Evolutionary conservation across 1,140 invertebrate genomes (phyloP).

Genomic region (Steinernema feltiae): DNA sequence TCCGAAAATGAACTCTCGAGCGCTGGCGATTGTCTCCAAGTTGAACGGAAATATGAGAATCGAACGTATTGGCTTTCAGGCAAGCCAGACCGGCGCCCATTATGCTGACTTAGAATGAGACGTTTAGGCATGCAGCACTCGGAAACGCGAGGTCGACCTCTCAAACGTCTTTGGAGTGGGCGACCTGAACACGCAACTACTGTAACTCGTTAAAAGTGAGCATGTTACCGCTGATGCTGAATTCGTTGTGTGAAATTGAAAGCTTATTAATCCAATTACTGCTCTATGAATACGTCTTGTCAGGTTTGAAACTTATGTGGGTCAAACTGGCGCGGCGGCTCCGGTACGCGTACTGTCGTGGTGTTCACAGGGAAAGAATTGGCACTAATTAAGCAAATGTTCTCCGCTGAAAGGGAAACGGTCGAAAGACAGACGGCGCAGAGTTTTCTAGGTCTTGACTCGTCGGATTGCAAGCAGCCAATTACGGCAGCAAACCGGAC

Average conservation of each 20-base stretch:
- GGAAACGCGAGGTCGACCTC: no score
- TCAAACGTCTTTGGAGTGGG: not conserved
- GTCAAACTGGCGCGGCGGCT: not conserved
- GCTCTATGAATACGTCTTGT: not conserved
- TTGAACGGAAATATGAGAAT: not conserved
- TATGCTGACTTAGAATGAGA: no score
- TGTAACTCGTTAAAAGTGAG: not conserved
- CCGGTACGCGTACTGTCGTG: constrained; percentile 7
- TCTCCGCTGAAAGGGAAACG: not conserved
- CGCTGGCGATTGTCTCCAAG: not conserved
- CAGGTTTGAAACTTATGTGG: constrained; percentile 15
- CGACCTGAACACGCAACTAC: not conserved
- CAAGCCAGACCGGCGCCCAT: not conserved
- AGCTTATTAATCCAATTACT: constrained; percentile 13
- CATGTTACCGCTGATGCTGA: not conserved
- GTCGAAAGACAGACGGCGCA: not conserved
- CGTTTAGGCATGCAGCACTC: no score
- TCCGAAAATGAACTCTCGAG: not conserved
- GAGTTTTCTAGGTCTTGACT: constrained; percentile 14
- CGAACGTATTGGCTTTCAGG: not conserved
- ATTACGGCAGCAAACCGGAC: constrained; percentile 10
- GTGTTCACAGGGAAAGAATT: not conserved
- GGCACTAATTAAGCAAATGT: not conserved
- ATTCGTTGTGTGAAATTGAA: not conserved
- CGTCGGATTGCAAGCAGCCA: constrained; percentile 4